phyloP scores from a whole-genome alignment of 1,140 invertebrate genomes.

The Apocrypta bakeri region DNA sequence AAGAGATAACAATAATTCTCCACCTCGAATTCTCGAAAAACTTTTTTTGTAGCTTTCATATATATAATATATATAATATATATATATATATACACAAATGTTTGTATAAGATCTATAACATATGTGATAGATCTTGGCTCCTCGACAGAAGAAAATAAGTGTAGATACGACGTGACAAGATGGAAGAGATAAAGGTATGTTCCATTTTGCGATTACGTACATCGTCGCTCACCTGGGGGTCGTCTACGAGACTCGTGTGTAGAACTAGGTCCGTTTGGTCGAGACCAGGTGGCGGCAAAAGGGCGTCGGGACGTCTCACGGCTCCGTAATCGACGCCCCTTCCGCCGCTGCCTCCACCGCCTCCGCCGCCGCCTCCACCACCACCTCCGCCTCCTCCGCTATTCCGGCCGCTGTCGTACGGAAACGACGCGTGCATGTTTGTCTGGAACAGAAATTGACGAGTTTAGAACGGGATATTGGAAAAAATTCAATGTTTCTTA shows the following conservation, averaged over 20 bases:
- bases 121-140: not conserved
- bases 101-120: too few species aligned
- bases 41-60: not conserved
- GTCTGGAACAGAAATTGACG: slow-evolving; percentile 68
- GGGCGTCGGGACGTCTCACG: slow-evolving; percentile 78
- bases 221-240: slow-evolving; percentile 75
- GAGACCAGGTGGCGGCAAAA: slow-evolving; percentile 75
- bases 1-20: not conserved
- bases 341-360: slow-evolving; percentile 68
- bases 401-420: slow-evolving; percentile 74
- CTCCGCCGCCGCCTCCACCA: slow-evolving; percentile 70
- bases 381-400: slow-evolving; percentile 70
- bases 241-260: slow-evolving; percentile 74
- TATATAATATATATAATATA: too few species aligned
- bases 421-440: slow-evolving; percentile 77
- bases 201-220: slow-evolving; percentile 70
- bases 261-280: slow-evolving; percentile 73
- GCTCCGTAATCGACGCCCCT: slow-evolving; percentile 71
- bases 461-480: not conserved
- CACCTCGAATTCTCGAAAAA: not conserved
- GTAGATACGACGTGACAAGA: not conserved
- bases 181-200: slow-evolving; percentile 51
- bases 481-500: too few species aligned
- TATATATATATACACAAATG: too few species aligned
- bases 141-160: not conserved